These are phyloP conservation scores for Drosophila elegans DNA, from an alignment of 1,140 invertebrate genomes.

Conservation along the genomic window DNA sequence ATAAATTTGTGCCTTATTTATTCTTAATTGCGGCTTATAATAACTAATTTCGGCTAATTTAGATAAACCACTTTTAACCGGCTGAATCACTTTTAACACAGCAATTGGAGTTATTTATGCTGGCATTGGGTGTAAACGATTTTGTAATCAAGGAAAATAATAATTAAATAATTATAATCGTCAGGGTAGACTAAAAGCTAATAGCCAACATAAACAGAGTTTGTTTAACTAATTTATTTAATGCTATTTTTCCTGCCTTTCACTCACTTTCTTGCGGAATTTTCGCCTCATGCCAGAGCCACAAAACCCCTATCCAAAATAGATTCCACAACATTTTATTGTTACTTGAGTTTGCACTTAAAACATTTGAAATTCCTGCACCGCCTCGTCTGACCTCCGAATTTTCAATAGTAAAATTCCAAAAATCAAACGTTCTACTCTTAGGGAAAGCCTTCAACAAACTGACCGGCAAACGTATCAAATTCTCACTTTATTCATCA, in stretches of 20 bases:
- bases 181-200: slow-evolving; percentile 1
- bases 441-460: slow-evolving; percentile 38
- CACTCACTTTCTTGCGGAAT: slow-evolving; percentile 58
- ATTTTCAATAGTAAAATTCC: background rate
- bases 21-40: slow-evolving; percentile 73
- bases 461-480: slow-evolving; percentile 45
- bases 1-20: slow-evolving; percentile 65
- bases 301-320: slow-evolving; percentile 59
- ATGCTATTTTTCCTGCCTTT: slow-evolving; percentile 5
- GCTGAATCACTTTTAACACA: slow-evolving; percentile 33
- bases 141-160: slow-evolving; percentile 20
- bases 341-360: slow-evolving; percentile 35
- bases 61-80: slow-evolving; percentile 54
- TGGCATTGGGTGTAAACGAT: slow-evolving; percentile 29
- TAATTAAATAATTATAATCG: slow-evolving; percentile 35
- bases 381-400: slow-evolving; percentile 26
- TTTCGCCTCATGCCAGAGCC: slow-evolving; percentile 48
- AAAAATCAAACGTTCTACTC: slow-evolving; percentile 16
- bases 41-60: slow-evolving; percentile 68
- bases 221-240: background rate
- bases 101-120: slow-evolving; percentile 12
- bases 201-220: slow-evolving; percentile 8
- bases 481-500: slow-evolving; percentile 58
- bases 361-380: slow-evolving; percentile 49
- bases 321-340: slow-evolving; percentile 64